Evolutionary conservation across 2,113 vertebrate species (phyloP).

Genomic region (Eurypyga helias): DNA sequence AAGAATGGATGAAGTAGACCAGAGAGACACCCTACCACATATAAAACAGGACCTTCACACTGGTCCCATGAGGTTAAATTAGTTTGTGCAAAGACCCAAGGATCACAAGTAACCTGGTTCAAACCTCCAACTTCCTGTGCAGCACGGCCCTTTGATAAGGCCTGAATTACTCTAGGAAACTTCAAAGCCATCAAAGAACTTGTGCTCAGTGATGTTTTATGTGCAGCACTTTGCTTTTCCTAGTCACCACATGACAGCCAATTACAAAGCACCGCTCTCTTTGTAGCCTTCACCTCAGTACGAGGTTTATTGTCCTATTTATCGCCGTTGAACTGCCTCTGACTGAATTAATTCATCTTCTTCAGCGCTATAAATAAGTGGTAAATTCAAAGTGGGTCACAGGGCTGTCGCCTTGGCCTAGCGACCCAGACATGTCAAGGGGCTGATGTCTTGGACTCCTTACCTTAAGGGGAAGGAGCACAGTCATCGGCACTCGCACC

Average conservation of each 20-base stretch:
- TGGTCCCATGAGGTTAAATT: neutral
- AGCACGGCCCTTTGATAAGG: neutral
- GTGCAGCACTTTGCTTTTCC: neutral
- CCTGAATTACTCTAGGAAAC: neutral
- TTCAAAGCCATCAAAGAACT: slow-evolving; percentile 39
- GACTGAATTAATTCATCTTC: slow-evolving; percentile 68
- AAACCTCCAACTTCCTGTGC: neutral
- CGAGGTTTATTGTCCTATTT: slow-evolving; percentile 58
- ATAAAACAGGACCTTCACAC: neutral
- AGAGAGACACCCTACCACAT: neutral
- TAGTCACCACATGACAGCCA: neutral
- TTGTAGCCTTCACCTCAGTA: slow-evolving; percentile 7
- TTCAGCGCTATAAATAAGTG: too few relatives aligned
- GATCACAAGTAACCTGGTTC: neutral
- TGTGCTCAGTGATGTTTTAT: neutral
- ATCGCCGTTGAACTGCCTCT: slow-evolving; percentile 4
- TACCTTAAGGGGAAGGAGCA: neutral
- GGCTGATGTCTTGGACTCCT: neutral
- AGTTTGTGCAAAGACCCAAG: neutral
- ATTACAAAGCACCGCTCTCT: neutral
- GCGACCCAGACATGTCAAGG: neutral
- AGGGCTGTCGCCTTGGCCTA: neutral
- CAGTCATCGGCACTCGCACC: rapidly evolving
- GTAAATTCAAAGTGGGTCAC: slow-evolving; percentile 54
- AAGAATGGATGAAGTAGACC: neutral